Base-by-base conservation (phyloP, 2,888 invertebrate species). In the Microchrysa polita region DNA sequence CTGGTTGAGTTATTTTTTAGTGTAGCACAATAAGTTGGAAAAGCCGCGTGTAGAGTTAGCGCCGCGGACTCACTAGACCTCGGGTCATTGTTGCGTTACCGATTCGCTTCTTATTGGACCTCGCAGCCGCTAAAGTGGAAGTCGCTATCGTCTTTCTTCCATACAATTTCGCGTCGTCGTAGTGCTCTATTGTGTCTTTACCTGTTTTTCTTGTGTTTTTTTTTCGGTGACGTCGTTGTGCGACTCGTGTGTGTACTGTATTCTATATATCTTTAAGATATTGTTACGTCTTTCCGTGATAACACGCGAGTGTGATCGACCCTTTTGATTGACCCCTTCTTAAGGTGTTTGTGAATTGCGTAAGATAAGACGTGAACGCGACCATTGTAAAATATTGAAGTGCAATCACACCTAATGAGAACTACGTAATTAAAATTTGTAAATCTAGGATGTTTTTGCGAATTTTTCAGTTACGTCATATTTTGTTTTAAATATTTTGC, bases 271-370 rank as follows among this genome's bases (percentile, higher is more conserved):
- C 63, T 59, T 44, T 44, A 61, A 71, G 74, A 71, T n/a, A n/a
- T 69, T 59, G 52, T 67, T 67, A n/a, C n/a, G 42, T 65, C 65
- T 48, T 44, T 34, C 14, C 55, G 59, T 34, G 73, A 73, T 65
- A 73, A 67, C 73, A 67, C 55, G 73, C 67, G 67, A 67, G 40
- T 48, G 53, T 67, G 65, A 53, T 34, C 55, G 67, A 67, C 67
- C 67, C 42, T 40, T 42, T 27, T n/a, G 1, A 18, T 18, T 55
- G 69, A 55, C 42, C 57, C 40, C 40, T 55, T 57, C 34, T 55
- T 69, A 40, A 34, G 53, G 55, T 69, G 55, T 20, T 53, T 48
- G 44, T 22, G 65, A 22, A 65, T 65, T 65, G n/a, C 27, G 34
- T 34, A 52, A 42, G 69, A 69, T 69, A 40, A 53, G 57, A 34